Evolutionary conservation across 2,113 vertebrate genomes (phyloP).

Genomic region (Brevimyrus niger): DNA sequence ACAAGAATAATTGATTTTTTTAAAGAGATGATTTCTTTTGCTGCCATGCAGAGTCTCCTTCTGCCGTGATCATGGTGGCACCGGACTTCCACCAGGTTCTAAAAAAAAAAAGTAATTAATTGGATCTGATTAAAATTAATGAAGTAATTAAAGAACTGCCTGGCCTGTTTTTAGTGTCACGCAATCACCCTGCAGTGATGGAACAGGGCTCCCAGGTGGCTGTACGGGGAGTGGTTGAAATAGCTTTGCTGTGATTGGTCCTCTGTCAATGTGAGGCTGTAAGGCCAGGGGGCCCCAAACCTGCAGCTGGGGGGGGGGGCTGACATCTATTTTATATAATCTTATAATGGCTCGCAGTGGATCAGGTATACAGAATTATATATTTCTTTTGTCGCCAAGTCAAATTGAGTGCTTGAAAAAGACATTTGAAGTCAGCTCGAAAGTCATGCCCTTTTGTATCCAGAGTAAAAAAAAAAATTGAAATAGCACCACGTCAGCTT

Average conservation of each 20-base stretch:
- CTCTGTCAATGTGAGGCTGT: background rate
- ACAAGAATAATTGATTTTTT: constrained; percentile 58
- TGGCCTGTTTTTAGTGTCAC: constrained; percentile 43
- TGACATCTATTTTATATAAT: background rate
- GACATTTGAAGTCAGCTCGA: background rate
- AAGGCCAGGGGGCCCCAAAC: background rate
- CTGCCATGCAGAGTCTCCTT: constrained; percentile 53
- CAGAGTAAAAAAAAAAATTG: background rate
- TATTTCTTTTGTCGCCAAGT: background rate
- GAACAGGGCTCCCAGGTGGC: constrained; percentile 5
- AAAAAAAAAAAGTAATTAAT: constrained; percentile 59
- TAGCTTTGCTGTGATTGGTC: background rate
- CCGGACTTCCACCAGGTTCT: constrained; percentile 46
- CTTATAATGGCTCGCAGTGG: background rate
- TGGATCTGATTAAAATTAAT: constrained; percentile 71
- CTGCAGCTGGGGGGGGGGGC: background rate
- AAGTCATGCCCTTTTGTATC: background rate
- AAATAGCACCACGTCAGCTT: background rate
- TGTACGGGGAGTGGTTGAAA: background rate
- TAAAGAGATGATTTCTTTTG: constrained; percentile 38
- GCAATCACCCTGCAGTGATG: constrained; percentile 19
- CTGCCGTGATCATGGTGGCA: constrained; percentile 33
- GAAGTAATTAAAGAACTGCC: constrained; percentile 64
- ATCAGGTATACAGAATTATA: background rate
- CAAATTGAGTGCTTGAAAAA: background rate